These are phyloP conservation scores for Naja naja DNA, from an alignment of 2,113 vertebrate genomes.

Conservation along the genomic window DNA sequence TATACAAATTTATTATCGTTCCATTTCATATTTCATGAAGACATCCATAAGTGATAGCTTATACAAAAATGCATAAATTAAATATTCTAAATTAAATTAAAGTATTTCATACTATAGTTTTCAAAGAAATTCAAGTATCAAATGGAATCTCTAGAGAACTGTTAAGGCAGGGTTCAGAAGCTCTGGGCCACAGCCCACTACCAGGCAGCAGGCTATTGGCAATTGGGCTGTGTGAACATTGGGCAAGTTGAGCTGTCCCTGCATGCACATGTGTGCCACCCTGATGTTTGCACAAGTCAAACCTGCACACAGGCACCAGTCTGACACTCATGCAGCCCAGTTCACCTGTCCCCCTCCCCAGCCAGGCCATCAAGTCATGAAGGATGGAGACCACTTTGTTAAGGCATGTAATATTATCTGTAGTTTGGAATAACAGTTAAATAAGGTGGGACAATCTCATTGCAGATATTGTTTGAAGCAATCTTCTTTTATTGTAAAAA, in stretches of 20 bases:
- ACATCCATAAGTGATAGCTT: constrained; percentile 25
- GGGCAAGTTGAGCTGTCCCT: too few relatives aligned
- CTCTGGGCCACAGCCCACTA: neutral
- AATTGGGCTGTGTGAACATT: neutral
- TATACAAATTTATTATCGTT: constrained; percentile 33
- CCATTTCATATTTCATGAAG: constrained; percentile 19
- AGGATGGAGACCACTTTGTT: neutral
- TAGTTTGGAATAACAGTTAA: neutral
- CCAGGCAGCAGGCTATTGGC: neutral
- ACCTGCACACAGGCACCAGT: too few relatives aligned
- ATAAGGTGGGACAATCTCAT: neutral
- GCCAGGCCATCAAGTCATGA: neutral
- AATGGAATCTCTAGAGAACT: neutral
- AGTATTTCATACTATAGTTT: neutral
- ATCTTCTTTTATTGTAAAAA: neutral
- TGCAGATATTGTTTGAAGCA: neutral
- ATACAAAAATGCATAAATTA: neutral
- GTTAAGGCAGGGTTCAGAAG: neutral
- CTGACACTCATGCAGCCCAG: neutral
- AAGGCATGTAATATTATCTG: neutral
- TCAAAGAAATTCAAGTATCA: neutral
- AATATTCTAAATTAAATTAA: constrained; percentile 19
- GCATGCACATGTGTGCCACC: too few relatives aligned
- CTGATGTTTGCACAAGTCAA: neutral
- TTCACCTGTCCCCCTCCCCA: neutral